phyloP scores from a whole-genome alignment of 2,113 vertebrate species.

The Pseudorhombus dupliciocellatus region DNA sequence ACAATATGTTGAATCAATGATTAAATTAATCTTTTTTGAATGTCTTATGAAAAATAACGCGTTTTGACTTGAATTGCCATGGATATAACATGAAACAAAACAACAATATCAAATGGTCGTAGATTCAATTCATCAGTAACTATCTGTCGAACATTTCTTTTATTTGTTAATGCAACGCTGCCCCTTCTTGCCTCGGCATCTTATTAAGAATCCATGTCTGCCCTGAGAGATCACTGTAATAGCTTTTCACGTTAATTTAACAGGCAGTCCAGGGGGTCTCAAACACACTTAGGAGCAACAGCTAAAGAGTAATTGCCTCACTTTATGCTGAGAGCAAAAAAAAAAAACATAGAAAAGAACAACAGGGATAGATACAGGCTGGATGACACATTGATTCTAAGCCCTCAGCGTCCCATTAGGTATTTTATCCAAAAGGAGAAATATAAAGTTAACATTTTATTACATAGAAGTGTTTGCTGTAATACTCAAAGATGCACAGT shows the following conservation, averaged over 20 bases:
- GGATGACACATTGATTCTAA: conserved; percentile 20
- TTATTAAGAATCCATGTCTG: conserved; percentile 44
- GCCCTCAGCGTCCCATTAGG: not conserved
- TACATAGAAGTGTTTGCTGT: not conserved
- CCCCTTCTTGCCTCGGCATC: not conserved
- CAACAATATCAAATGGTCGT: not conserved
- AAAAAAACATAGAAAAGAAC: conserved; percentile 22
- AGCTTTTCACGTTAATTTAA: conserved; percentile 60
- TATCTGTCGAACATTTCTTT: conserved; percentile 3
- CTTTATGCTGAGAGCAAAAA: conserved; percentile 22
- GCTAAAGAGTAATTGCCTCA: conserved; percentile 36
- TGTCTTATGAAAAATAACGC: not conserved
- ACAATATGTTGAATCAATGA: too few species aligned
- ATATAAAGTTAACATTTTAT: not conserved
- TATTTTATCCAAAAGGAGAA: not conserved
- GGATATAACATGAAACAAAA: not conserved
- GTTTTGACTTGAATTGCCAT: not conserved
- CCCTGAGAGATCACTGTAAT: conserved; percentile 37
- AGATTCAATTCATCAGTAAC: not conserved
- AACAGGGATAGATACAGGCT: conserved; percentile 11
- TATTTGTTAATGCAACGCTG: not conserved
- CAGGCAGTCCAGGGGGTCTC: conserved; percentile 29
- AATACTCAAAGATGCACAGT: conserved; percentile 3
- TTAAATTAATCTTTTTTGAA: too few species aligned
- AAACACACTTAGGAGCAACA: conserved; percentile 41